Conservation (phyloP, 2,888 invertebrate genomes). For the Listrodromus nycthemerus region DNA sequence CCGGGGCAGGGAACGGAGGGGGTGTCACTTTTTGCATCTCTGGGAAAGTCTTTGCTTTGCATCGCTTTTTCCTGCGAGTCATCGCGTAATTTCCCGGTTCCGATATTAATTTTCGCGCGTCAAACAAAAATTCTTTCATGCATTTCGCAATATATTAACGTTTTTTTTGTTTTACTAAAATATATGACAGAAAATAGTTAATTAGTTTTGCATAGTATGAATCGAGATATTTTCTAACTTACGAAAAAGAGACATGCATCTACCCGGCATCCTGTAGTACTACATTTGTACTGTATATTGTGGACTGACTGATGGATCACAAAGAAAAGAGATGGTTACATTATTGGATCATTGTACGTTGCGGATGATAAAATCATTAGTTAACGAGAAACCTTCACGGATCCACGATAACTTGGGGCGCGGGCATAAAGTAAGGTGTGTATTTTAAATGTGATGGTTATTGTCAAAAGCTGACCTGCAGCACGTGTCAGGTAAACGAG, state of each 20-base stretch:
- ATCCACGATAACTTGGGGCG: neutral
- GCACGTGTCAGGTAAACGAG: conserved; percentile 43
- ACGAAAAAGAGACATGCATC: too few species aligned
- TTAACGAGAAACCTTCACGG: neutral
- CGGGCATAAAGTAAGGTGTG: neutral
- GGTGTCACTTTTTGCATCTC: neutral
- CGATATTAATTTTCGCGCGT: neutral
- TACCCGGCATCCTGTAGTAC: too few species aligned
- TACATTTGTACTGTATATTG: neutral
- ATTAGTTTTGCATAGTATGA: neutral
- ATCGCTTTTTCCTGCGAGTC: neutral
- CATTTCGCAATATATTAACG: neutral
- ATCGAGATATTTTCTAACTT: neutral
- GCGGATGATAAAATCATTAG: neutral
- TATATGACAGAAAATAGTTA: neutral
- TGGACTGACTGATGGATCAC: too few species aligned
- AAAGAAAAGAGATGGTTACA: neutral
- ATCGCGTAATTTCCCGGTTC: neutral
- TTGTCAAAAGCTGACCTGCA: conserved; percentile 52
- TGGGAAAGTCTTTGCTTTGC: neutral
- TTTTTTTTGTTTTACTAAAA: neutral
- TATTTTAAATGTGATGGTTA: conserved; percentile 19
- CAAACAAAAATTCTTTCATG: neutral
- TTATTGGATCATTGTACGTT: neutral
- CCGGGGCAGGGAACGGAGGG: too few species aligned